Base-by-base conservation (phyloP, 2,797 vertebrate genomes). In the Brachyalestes nurse region DNA sequence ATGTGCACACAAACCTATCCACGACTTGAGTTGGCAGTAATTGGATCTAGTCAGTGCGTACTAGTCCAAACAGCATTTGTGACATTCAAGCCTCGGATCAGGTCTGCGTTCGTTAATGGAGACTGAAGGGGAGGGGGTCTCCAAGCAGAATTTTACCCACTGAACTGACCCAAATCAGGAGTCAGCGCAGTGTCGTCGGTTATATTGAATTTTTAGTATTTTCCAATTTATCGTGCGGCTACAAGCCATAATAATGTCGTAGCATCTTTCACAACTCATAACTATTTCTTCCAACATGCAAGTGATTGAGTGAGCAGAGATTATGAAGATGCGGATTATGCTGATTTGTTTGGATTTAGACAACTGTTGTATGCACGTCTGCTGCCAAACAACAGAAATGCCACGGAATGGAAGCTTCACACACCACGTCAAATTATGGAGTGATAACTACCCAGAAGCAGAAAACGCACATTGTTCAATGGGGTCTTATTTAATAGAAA, bases 1-100 rank as follows among this genome's bases (percentile, higher is more conserved):
- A 62, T 55, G 45, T 67, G 77, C 64, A 77, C 45, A 75, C 28
- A 61, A 28, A 66, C 25, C 45, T 42, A 71, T 62, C 64, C 21
- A 60, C 38, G 14, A 57, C 55, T 60, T 51, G 17, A 45, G 62
- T 75, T 66, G 51, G 21, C 57, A 10, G 66, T 61, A 51, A 69
- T 67, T 53, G 6, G 45, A 77, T 70, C 17, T 70, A 45, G 65
- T 70, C 34, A 47, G 23, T 45, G 57, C 10, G 17, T 45, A 34
- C 23, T n/a, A 40, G 49, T 7, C 19, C 28, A 38, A 55, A 57
- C 47, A 23, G 42, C 19, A 10, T 40, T 58, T 72, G 28, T 4
- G 51, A 72, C 49, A 55, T 12, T 72, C 25, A n/a, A 49, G 16
- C 17, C n/a, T 17, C n/a, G 70, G 25, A 72, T 53, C 45, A 17